These are phyloP conservation scores for Antennarius maculatus DNA, from an alignment of 2,797 vertebrate species.

Conservation along the genomic window DNA sequence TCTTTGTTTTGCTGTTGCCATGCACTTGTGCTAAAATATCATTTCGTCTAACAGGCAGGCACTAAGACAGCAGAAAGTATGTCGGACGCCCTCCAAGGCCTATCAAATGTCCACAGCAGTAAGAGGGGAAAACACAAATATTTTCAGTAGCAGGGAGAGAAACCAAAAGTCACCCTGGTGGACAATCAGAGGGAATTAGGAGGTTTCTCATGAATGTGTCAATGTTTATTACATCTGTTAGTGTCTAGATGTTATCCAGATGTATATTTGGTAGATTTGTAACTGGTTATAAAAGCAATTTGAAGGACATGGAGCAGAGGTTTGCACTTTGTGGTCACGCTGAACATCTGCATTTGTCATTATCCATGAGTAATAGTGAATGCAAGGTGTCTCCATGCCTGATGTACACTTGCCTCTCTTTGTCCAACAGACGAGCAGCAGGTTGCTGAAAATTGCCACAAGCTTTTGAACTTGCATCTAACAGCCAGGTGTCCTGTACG, in stretches of 20 bases:
- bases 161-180: conserved; percentile 71
- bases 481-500: conserved; percentile 73
- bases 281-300: conserved; percentile 53
- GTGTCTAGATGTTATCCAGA: conserved; percentile 74
- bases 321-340: conserved; percentile 44
- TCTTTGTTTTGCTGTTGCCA: conserved; percentile 86
- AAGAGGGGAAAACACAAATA: conserved; percentile 73
- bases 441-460: conserved; percentile 43
- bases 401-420: conserved; percentile 65
- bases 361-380: conserved; percentile 25
- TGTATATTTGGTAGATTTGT: conserved; percentile 52
- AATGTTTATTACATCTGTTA: conserved; percentile 72
- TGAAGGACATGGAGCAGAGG: conserved; percentile 41
- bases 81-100: conserved; percentile 67
- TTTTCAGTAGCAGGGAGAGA: conserved; percentile 75
- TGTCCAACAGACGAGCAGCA: conserved; percentile 41
- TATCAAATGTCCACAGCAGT: conserved; percentile 74
- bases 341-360: conserved; percentile 61
- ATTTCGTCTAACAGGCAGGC: conserved; percentile 69
- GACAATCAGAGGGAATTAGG: conserved; percentile 76
- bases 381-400: conserved; percentile 70
- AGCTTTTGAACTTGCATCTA: conserved; percentile 69
- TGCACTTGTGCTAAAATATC: conserved; percentile 86
- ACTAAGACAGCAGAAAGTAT: conserved; percentile 79
- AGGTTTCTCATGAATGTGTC: conserved; percentile 70